Evolutionary conservation across 2,797 vertebrate species (phyloP), one percentile per base, ranked within the genome.

Genomic region (Sarcophilus harrisii): DNA sequence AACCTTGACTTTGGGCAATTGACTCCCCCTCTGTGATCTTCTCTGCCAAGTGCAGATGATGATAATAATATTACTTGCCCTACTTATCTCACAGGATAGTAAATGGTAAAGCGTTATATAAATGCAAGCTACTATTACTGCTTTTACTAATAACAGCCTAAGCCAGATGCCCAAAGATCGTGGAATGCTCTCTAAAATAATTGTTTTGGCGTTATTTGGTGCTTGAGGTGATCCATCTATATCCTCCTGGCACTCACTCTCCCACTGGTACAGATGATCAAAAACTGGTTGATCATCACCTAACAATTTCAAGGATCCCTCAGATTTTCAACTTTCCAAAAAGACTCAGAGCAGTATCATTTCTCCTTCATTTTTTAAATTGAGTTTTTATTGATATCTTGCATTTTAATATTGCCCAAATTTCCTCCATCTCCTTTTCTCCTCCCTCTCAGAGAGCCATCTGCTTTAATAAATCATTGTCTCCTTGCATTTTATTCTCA

Each of bases 1-100:
- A 91, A 52, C 94, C 94, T 57, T 94, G 96, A 90, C 66, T 91
- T 95, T 90, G 18, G 38, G 11, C 90, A 92, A 94, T 38, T 91
- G 92, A 66, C 45, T 73, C 93, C 38, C 81, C 93, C 92, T 97
- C 58, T 95, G 92, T 60, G 60, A 95, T 89, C 87, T 54, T 94
- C 57, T 90, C 29, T 95, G 30, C 52, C 81, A 49, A n/a, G 55
- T 58, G 12, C 73, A 90, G 9, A 45, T 11, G 21, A 87, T 27
- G 21, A 24, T 45, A 12, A 81, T 81, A 27, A 81, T 4, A 45
- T 49, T 87, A 49, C 8, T 81, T 81, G 18, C 66, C 73, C 66
- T 27, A 38, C 38, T 87, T 49, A 87, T 49, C 38, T 49, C 38
- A 49, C 24, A 28, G 73, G 9, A 49, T 27, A 87, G 24, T 87